Conservation (phyloP, 1,140 invertebrate genomes). For the Drosophila equinoxialis region DNA sequence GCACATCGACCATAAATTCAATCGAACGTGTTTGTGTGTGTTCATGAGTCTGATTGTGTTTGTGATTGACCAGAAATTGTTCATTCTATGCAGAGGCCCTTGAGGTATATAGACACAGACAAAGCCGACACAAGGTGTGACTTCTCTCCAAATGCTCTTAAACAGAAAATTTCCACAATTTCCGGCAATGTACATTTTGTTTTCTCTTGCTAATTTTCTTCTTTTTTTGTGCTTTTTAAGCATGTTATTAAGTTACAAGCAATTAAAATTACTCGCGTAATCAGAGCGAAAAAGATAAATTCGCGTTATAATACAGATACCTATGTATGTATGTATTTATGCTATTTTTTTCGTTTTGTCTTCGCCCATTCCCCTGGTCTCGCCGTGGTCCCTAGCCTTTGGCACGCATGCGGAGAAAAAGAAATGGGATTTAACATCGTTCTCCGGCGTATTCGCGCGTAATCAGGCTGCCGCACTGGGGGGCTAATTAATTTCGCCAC, state of each 20-base stretch:
- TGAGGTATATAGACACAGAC: neutral
- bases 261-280: conserved; percentile 81
- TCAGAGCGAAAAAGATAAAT: conserved; percentile 81
- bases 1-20: conserved; percentile 11
- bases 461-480: conserved; percentile 79
- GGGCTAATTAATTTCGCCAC: conserved; percentile 81
- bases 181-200: neutral
- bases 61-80: neutral
- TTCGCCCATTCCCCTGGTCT: conserved; percentile 45
- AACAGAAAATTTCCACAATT: neutral
- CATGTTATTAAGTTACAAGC: conserved; percentile 76
- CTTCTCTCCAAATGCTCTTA: neutral
- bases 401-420: conserved; percentile 6
- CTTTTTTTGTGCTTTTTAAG: conserved; percentile 30
- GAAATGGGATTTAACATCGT: conserved; percentile 26
- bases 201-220: conserved; percentile 2
- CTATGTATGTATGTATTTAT: conserved; percentile 44
- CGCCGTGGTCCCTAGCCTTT: conserved; percentile 30
- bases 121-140: neutral
- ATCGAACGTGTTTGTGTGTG: conserved; percentile 42
- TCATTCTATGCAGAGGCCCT: neutral
- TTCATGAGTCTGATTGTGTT: neutral
- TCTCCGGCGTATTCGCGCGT: conserved; percentile 55
- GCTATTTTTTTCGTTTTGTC: conserved; percentile 32
- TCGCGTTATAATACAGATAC: conserved; percentile 60